Percentiles rank a stretch among this genome's conserved stretches.
These are phyloP conservation scores for Eidolon dupreanum DNA, from an alignment of 2,797 vertebrate genomes.

Conservation along the genomic window DNA sequence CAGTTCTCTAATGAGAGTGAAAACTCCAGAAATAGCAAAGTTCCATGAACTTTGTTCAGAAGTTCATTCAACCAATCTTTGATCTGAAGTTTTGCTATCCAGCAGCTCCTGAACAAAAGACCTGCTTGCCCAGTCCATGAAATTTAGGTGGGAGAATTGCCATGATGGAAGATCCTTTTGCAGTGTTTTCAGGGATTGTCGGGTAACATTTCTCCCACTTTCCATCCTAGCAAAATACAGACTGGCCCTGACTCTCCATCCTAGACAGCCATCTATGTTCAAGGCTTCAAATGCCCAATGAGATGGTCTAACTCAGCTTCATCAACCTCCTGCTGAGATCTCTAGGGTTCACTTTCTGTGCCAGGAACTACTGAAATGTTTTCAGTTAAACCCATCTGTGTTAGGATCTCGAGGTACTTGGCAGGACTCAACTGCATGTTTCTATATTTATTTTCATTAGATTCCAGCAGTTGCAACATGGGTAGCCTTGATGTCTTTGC, in stretches of 20 bases:
- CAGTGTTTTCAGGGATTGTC: not conserved
- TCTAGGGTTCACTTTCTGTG: not conserved
- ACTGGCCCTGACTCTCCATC: not conserved
- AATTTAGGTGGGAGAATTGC: not conserved
- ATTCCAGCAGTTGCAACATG: not conserved
- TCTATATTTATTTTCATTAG: slow-evolving; percentile 43
- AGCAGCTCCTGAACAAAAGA: not conserved
- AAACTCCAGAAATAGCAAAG: not conserved
- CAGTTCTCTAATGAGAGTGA: not conserved
- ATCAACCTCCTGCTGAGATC: not conserved
- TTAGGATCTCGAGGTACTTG: not conserved
- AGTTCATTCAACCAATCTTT: not conserved
- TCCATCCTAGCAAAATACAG: not conserved
- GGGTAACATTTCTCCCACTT: not conserved
- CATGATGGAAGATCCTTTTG: not conserved
- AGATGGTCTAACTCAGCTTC: not conserved
- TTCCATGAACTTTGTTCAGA: not conserved
- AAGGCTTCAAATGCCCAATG: not conserved
- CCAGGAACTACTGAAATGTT: not conserved
- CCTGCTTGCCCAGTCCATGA: not conserved
- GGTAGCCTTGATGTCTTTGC: not conserved
- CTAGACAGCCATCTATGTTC: not conserved
- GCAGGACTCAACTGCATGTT: not conserved
- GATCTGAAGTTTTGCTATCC: not conserved
- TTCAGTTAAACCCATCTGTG: not conserved